Evolutionary conservation across 2,113 vertebrate genomes (phyloP).

Genomic region (Hypanus sabinus): DNA sequence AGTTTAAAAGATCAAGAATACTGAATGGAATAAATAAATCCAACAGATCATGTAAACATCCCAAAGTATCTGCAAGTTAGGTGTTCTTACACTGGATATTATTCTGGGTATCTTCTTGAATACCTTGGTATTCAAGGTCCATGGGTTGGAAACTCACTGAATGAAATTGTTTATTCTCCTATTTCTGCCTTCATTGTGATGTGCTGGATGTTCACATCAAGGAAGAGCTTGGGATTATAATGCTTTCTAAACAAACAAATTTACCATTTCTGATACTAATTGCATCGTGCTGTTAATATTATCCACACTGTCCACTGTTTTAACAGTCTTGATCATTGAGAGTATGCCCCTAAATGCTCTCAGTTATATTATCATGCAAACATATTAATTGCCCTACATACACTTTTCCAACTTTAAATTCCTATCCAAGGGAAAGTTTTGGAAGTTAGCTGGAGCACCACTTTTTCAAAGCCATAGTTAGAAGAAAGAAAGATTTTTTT

Average conservation of each 20-base stretch:
- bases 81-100: background rate
- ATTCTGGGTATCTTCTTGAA: background rate
- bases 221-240: background rate
- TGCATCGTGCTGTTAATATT: background rate
- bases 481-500: background rate
- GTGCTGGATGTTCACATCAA: background rate
- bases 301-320: background rate
- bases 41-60: background rate
- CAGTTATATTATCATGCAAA: background rate
- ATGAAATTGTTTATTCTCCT: background rate
- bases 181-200: background rate
- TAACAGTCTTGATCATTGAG: background rate
- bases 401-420: too few species aligned
- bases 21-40: background rate
- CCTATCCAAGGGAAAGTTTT: background rate
- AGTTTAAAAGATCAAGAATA: background rate
- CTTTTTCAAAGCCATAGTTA: background rate
- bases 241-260: background rate
- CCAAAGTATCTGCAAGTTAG: background rate
- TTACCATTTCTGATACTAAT: background rate
- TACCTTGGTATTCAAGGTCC: too few species aligned
- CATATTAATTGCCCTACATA: background rate
- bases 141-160: background rate
- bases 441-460: background rate
- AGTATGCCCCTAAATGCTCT: background rate